Evolutionary conservation across 2,113 vertebrate genomes (phyloP), one percentile per base, ranked within the genome.

Genomic region (Crypturellus undulatus): DNA sequence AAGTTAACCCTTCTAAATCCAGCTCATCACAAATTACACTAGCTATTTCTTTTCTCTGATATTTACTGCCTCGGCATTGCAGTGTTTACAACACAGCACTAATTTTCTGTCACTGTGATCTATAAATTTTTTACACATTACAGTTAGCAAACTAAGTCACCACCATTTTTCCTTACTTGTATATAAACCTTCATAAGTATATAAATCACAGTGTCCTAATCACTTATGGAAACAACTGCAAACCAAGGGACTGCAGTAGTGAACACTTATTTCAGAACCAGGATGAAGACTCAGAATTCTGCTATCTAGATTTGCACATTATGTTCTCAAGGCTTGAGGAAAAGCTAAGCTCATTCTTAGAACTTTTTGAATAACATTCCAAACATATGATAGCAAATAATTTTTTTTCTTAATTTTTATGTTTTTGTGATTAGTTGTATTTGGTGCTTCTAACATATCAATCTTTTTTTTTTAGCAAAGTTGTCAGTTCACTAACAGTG

Each of bases 201-300:
- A 62, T 62, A 34, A 34, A 62, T 54, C 36, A 40, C 14, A 40
- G 20, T 56, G 20, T 40, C 49, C 14, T 21, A 30, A 28, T 30
- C 38, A 30, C 18, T 24, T 30, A 36, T 32, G 19, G 30, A 54
- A 72, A 51, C 12, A 32, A 40, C 26, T 26, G 34, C 67, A 36
- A 34, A 36, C 49, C 68, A 70, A 34, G n/a, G n/a, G 25, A 36
- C 9, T 70, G 68, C 24, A 32, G 26, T 71, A 40, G 20, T 36
- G 34, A 36, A 82, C 79, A 72, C 0, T 0, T 6, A 7, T 6
- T 58, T 11, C 54, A 73, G 25, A 73, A 9, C 25, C 19, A 36
- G 22, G 34, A 32, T 2, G 12, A 12, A 22, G 49, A 34, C 21
- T 28, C 0, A 1, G 3, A 21, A 63, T 45, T 0, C 28, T 14